Base-by-base conservation (phyloP, 2,113 vertebrate species). In the Ancistrus triradiatus region DNA sequence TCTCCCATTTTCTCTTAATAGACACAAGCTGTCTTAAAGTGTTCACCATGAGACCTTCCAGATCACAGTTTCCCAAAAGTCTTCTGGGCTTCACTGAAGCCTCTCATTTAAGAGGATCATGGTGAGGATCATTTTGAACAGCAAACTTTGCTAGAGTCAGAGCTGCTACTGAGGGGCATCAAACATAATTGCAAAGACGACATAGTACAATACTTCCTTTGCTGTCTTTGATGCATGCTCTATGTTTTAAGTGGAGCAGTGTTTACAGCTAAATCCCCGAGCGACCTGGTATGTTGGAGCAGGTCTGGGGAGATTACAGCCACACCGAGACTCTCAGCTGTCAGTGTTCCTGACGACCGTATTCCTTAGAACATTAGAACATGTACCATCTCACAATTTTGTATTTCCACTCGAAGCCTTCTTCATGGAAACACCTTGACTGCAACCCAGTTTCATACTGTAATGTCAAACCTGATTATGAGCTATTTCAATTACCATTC, bases 291-390 rank as follows among this genome's bases (percentile, higher is more conserved):
- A 69, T 75, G 69, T 72, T 60, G 38, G 42, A 68, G 60, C 60
- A 40, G 48, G 53, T 66, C 70, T 64, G 50, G 0, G 63, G 63
- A 76, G 70, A 77, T 75, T 71, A 66, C 63, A 69, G 56, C 55
- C 60, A 8, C 47, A 55, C 68, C 48, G 55, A 35, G 63, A 63
- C 60, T 42, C 53, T 69, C 56, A 69, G 63, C 70, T 77, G 74
- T 78, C 74, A 74, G 53, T 50, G 59, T 69, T 65, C 58, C 65
- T 69, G 74, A 74, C 71, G 72, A 74, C 63, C 63, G 73, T 66
- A 74, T 71, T 71, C 61, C 62, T 56, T 21, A 22, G 49, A 52
- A 59, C 24, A 57, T 49, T 27, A 14, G 14, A 47, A 57, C 49
- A 59, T 52, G 28, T 43, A 49, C 47, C 62, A 52, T 31, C 22